Evolutionary conservation across 2,113 vertebrate species (phyloP).

Genomic region (Nycticebus coucang): DNA sequence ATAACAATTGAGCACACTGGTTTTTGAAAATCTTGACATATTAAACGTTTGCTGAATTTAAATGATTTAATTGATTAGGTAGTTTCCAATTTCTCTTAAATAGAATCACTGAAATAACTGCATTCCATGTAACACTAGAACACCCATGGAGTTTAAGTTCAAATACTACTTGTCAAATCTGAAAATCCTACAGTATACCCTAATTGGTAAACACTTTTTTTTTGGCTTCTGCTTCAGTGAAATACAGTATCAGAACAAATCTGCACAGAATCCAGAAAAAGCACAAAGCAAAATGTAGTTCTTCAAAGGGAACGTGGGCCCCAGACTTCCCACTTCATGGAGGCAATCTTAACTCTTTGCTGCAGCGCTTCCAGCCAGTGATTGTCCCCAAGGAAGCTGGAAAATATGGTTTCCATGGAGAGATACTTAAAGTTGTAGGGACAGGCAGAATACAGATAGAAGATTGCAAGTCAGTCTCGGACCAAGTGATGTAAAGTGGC

Average conservation of each 20-base stretch:
- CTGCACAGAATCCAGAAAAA: slow-evolving; percentile 73
- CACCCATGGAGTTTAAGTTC: background rate
- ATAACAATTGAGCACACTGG: background rate
- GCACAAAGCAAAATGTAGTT: slow-evolving; percentile 67
- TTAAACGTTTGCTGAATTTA: background rate
- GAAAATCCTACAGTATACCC: slow-evolving; percentile 41
- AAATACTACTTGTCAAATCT: slow-evolving; percentile 42
- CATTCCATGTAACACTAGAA: background rate
- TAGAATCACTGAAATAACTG: slow-evolving; percentile 28
- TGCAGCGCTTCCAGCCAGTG: slow-evolving; percentile 41
- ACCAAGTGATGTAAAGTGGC: slow-evolving; percentile 51
- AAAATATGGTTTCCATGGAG: slow-evolving; percentile 48
- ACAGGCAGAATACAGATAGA: slow-evolving; percentile 76
- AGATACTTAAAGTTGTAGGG: slow-evolving; percentile 68
- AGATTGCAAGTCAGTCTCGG: slow-evolving; percentile 73
- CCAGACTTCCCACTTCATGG: slow-evolving; percentile 43
- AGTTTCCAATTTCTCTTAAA: background rate
- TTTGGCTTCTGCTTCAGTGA: slow-evolving; percentile 66
- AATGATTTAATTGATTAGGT: background rate
- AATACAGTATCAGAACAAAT: slow-evolving; percentile 63
- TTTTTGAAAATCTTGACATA: background rate
- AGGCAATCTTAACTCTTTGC: slow-evolving; percentile 55
- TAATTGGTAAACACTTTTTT: slow-evolving; percentile 67
- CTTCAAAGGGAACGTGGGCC: slow-evolving; percentile 66
- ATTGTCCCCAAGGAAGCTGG: slow-evolving; percentile 53